phyloP scores from a whole-genome alignment of 2,888 invertebrate species.

The Brachyopa scutellaris region DNA sequence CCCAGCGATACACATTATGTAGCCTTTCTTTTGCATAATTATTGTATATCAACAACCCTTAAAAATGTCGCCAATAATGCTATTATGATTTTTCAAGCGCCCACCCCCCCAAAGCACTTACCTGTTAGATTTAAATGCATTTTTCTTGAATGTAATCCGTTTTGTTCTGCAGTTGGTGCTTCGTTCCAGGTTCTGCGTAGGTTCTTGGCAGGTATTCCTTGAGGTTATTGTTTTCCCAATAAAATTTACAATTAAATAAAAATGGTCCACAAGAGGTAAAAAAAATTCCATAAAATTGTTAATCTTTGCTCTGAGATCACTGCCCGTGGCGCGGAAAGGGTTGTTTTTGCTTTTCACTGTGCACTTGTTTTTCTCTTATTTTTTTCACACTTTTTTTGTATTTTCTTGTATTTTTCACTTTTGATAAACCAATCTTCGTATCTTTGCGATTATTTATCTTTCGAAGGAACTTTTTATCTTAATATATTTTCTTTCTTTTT shows the following conservation, averaged over 20 bases:
- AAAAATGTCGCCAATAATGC: background rate
- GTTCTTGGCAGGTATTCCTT: constrained; percentile 34
- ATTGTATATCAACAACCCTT: background rate
- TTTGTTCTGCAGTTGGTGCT: constrained; percentile 14
- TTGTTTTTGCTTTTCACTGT: constrained; percentile 31
- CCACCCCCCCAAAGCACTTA: constrained; percentile 28
- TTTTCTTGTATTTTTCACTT: constrained; percentile 32
- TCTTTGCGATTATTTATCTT: constrained; percentile 30
- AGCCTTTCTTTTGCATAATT: constrained; percentile 62
- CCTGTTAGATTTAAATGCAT: constrained; percentile 64
- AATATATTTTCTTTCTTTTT: background rate
- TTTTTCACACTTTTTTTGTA: constrained; percentile 25
- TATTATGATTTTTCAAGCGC: constrained; percentile 19
- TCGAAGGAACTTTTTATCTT: background rate
- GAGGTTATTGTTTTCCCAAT: constrained; percentile 1
- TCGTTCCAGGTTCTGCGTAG: background rate
- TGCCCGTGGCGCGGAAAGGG: constrained; percentile 35
- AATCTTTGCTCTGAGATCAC: constrained; percentile 25
- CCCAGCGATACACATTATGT: too few relatives aligned
- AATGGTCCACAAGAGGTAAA: constrained; percentile 39
- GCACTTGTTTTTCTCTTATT: background rate
- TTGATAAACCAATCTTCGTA: constrained; percentile 20
- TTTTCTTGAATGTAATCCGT: constrained; percentile 62
- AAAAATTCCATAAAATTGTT: constrained; percentile 32
- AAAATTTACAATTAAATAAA: background rate